Conservation (phyloP, 2,113 vertebrate genomes). For the Callospermophilus lateralis region DNA sequence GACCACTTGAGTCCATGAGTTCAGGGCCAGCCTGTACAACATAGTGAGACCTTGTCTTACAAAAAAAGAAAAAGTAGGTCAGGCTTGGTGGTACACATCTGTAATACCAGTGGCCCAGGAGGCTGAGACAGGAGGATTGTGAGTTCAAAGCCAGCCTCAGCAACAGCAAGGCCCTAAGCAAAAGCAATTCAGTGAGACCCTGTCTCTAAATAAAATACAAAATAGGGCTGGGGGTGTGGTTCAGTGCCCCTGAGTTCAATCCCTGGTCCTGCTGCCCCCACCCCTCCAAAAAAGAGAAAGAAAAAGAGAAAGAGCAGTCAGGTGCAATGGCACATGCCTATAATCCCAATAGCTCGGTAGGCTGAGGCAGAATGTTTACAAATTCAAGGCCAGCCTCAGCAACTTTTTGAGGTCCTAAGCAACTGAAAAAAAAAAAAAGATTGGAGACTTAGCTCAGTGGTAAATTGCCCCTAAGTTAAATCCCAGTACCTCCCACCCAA, state of each 20-base stretch:
- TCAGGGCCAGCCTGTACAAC: neutral
- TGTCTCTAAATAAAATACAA: neutral
- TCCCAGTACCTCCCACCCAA: too few relatives aligned
- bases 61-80: neutral
- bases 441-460: too few relatives aligned
- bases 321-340: neutral
- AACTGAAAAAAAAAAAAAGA: too few relatives aligned
- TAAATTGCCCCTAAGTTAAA: too few relatives aligned
- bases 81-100: rapidly evolving
- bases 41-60: neutral
- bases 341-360: neutral
- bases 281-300: too few relatives aligned
- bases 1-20: neutral
- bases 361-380: neutral
- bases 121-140: neutral
- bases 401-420: too few relatives aligned
- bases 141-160: neutral
- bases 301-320: too few relatives aligned
- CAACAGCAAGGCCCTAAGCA: too few relatives aligned
- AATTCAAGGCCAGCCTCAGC: neutral
- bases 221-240: too few relatives aligned
- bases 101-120: neutral
- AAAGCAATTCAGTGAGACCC: neutral
- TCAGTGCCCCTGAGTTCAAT: too few relatives aligned
- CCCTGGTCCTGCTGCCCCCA: too few relatives aligned